Percentiles rank a stretch among this genome's conserved stretches.
Conservation (phyloP, 2,888 invertebrate species). For the Eupithecia pulchellata region DNA sequence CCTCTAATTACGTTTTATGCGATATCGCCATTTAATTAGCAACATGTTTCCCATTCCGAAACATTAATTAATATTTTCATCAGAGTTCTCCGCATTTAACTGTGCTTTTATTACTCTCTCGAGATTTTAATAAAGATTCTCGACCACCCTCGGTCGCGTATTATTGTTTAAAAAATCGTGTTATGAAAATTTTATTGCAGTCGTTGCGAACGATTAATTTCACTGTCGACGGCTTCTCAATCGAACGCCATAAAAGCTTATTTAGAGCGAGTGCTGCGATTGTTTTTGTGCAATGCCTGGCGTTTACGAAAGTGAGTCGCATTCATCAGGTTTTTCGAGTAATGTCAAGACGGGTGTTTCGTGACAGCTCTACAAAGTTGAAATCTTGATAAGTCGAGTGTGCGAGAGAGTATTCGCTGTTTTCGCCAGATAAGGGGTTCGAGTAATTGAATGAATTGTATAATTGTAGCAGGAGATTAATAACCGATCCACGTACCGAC, state of each 20-base stretch:
- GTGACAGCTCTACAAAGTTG: slow-evolving; percentile 58
- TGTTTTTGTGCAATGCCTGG: slow-evolving; percentile 54
- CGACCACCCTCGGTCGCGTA: slow-evolving; percentile 79
- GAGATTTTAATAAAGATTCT: slow-evolving; percentile 85
- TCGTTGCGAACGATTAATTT: slow-evolving; percentile 64
- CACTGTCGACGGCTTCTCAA: slow-evolving; percentile 65
- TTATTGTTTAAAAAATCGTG: slow-evolving; percentile 78
- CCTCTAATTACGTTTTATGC: slow-evolving; percentile 85
- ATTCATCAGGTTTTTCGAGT: slow-evolving; percentile 60
- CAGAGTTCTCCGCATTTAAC: slow-evolving; percentile 82
- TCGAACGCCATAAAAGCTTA: slow-evolving; percentile 57
- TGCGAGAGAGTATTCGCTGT: slow-evolving; percentile 46
- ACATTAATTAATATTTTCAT: slow-evolving; percentile 85
- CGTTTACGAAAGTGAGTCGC: slow-evolving; percentile 53
- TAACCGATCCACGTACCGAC: slow-evolving; percentile 73
- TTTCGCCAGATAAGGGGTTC: slow-evolving; percentile 70
- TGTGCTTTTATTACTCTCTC: slow-evolving; percentile 83
- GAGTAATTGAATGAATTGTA: slow-evolving; percentile 72
- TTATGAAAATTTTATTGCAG: slow-evolving; percentile 73
- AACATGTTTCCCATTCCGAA: slow-evolving; percentile 84
- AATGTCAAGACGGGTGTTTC: slow-evolving; percentile 59
- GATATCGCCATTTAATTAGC: slow-evolving; percentile 85
- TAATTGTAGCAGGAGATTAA: slow-evolving; percentile 76
- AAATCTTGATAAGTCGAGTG: slow-evolving; percentile 59
- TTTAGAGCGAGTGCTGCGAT: slow-evolving; percentile 53